Base-by-base conservation (phyloP, 1,140 invertebrate species). In the Papilio xuthus region DNA sequence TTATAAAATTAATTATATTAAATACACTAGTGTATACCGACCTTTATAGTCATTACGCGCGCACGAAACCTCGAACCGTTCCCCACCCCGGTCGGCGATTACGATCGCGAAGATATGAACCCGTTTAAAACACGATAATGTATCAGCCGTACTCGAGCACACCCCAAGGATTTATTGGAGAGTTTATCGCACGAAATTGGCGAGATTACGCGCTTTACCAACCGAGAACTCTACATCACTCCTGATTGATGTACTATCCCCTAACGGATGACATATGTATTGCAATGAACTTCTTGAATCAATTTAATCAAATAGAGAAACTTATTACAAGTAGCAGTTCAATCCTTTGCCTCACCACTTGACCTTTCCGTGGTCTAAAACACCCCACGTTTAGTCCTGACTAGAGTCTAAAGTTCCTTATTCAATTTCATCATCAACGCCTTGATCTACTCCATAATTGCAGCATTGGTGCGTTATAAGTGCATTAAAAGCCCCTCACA, bases 41-140 rank as follows among this genome's bases (percentile, higher is more conserved):
- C 71, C 71, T 47, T 73, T 44, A 47, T 23, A 23, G 42, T 67
- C 60, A 13, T 67, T 73, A 73, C 71, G 50, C 37, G 37, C 71
- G 41, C 71, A 26, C 71, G 71, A 26, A 73, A 42, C 41, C 42
- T 44, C 41, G 10, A 44, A 44, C 70, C 32, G 70, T 20, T 44
- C 67, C 67, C 67, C 71, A 12, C 41, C 23, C 60, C 26, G 13
- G 26, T 23, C 18, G 6, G 20, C 20, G 71, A 70, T 70, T 70
- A 26, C 71, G 71, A 47, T 42, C 71, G 71, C 71, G 12, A 23
- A 73, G 71, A 73, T 73, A 73, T 47, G 71, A 73, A 73, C 71
- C 71, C 71, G 71, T 73, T 73, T 73, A 73, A 73, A 73, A 73
- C 41, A 73, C 71, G 71, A 73, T 73, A 73, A 73, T 73, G 71